These are phyloP conservation scores for Nemurella pictetii DNA, from an alignment of 2,888 invertebrate genomes.

Conservation along the genomic window DNA sequence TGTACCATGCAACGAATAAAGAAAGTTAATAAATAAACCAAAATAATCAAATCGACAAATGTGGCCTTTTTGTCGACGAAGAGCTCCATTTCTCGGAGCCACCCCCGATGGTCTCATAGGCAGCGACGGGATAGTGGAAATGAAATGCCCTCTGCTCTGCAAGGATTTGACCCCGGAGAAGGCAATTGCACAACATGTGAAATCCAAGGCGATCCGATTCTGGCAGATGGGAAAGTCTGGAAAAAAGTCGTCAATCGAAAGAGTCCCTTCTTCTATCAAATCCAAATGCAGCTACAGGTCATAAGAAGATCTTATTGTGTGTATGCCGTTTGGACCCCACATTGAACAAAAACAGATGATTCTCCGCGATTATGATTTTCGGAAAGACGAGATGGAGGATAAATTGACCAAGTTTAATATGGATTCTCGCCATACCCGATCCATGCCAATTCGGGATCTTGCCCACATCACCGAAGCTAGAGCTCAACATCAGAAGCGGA, in stretches of 20 bases:
- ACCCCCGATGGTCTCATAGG: too few relatives aligned
- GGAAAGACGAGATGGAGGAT: constrained; percentile 37
- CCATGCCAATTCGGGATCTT: constrained; percentile 21
- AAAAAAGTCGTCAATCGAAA: neutral
- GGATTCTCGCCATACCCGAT: constrained; percentile 32
- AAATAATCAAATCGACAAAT: too few relatives aligned
- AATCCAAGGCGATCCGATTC: too few relatives aligned
- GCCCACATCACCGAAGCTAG: constrained; percentile 9
- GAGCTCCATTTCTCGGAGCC: too few relatives aligned
- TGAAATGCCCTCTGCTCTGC: too few relatives aligned
- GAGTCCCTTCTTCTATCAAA: constrained; percentile 12
- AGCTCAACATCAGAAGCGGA: neutral
- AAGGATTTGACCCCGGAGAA: too few relatives aligned
- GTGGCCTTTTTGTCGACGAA: too few relatives aligned
- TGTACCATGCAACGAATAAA: too few relatives aligned
- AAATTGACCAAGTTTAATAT: constrained; percentile 36
- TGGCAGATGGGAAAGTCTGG: too few relatives aligned
- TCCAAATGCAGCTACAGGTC: constrained; percentile 27
- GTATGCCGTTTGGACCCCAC: constrained; percentile 35
- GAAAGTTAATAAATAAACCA: too few relatives aligned
- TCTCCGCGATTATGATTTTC: constrained; percentile 37
- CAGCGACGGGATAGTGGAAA: too few relatives aligned
- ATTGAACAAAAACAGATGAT: constrained; percentile 33
- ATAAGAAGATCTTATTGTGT: constrained; percentile 7
- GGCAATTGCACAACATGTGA: too few relatives aligned